Evolutionary conservation across 2,113 vertebrate species (phyloP), one percentile per base, ranked within the genome.

Genomic region (Amphiprion ocellaris): DNA sequence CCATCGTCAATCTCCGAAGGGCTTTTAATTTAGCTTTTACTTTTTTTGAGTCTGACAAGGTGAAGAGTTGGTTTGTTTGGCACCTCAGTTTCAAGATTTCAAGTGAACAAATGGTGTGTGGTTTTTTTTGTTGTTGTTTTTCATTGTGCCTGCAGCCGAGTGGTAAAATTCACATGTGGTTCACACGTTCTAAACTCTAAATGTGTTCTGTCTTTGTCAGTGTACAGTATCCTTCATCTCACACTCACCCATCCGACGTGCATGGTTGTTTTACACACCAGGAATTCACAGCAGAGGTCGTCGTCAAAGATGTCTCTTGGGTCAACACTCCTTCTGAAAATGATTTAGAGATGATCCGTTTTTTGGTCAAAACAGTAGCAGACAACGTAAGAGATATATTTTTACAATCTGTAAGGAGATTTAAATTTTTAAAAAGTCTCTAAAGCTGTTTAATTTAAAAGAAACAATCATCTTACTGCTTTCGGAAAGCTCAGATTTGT

Each of bases 71-170:
- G 26, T 15, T 67, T 44, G 47, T 68, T 60, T 70, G 49, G 28
- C 55, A 4, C 68, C 19, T 81, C 59, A 21, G 55, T 74, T 75
- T 10, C 3, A 50, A 30, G 3, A 15, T 9, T 30, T 56, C 54
- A 59, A 33, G 56, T 59, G 56, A 19, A 59, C 56, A 58, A 14
- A 17, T 26, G 10, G 39, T 14, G 41, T 44, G 14, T 44, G 21
- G 1, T 44, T 44, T 44, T 44, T 44, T 0, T 44, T 56, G 2
- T 19, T 54, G 26, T 60, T 49, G 24, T 73, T 80, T 74, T 33
- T 70, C 73, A 53, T 84, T 72, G 69, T 79, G 70, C 82, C 73
- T 74, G 79, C 81, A 61, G 49, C 74, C 78, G 65, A 89, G 69
- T 68, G 81, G 84, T 90, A 62, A 88, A 83, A 74, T 5, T 73